Evolutionary conservation across 1,140 invertebrate species (phyloP).

Genomic region (Grapholita molesta): DNA sequence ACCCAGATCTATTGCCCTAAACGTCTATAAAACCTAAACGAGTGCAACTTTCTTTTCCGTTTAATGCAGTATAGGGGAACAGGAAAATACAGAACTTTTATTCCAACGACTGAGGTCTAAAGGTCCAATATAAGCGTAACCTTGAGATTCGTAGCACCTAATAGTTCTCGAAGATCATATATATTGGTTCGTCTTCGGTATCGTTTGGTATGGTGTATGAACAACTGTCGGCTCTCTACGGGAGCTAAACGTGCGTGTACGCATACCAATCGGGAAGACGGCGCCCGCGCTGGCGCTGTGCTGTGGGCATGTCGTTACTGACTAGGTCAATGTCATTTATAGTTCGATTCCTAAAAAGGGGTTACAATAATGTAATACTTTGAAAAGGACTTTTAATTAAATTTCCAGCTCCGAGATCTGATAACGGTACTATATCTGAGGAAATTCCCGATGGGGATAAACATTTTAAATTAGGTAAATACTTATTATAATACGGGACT

Average conservation of each 20-base stretch:
- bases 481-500: too few relatives aligned
- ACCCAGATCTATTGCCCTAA: background rate
- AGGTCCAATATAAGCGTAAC: background rate
- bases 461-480: too few relatives aligned
- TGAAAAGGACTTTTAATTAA: too few relatives aligned
- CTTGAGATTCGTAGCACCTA: background rate
- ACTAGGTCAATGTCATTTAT: background rate
- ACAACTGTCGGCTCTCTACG: conserved; percentile 8
- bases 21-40: background rate
- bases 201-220: background rate
- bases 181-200: background rate
- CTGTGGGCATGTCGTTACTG: background rate
- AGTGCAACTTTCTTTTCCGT: conserved; percentile 21
- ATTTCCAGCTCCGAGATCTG: too few relatives aligned
- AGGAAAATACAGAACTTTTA: conserved; percentile 64
- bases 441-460: too few relatives aligned
- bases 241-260: conserved; percentile 33
- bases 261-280: conserved; percentile 49
- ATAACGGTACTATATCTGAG: too few relatives aligned
- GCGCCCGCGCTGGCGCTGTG: background rate
- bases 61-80: conserved; percentile 33
- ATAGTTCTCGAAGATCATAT: background rate
- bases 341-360: background rate
- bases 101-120: conserved; percentile 27
- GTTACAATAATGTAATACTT: too few relatives aligned